Base-by-base conservation (phyloP, 2,888 invertebrate species). In the Drosophila planitibia region DNA sequence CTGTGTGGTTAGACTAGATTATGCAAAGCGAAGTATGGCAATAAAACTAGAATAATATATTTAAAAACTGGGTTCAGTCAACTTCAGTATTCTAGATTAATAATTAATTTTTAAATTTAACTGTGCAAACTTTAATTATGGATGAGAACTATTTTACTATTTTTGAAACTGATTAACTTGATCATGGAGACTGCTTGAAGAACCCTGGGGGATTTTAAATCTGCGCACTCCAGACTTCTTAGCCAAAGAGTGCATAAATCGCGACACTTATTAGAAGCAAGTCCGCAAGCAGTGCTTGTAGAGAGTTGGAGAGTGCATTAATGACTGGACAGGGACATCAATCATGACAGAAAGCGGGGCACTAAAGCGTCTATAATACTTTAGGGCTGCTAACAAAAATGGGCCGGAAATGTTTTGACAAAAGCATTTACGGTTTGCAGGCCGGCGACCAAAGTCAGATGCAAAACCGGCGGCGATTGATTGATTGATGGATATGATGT, bases 401-500 rank as follows among this genome's bases (percentile, higher is more conserved):
- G 74, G 54, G 32, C 62, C n/a, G 57, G 67, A 74, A 82, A 72
- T 86, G 75, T 86, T 86, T 78, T 86, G 90, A 86, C 90, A 85
- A 85, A 79, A 81, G 79, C 69, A 81, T 89, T 85, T 81, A 74
- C 74, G 70, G 70, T 51, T 64, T 60, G 49, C 32, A 30, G 52
- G 54, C 53, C 28, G 25, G 61, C 61, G 55, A 58, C 62, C 66
- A 85, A 79, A 88, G 80, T 84, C 83, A 77, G 61, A 70, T 84
- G 82, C 74, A 84, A 86, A 86, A 86, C 61, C 79, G 76, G 73
- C 76, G 67, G 67, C 80, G 59, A 84, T 82, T 80, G 82, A 87
- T 81, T 86, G 87, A 85, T 84, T 82, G 89, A 89, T 86, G 65
- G 77, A 14, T 49, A 49, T 53, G 61, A 25, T 22, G 39, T 25